phyloP scores from a whole-genome alignment of 2,113 vertebrate species.

The Paedocypris sp. region DNA sequence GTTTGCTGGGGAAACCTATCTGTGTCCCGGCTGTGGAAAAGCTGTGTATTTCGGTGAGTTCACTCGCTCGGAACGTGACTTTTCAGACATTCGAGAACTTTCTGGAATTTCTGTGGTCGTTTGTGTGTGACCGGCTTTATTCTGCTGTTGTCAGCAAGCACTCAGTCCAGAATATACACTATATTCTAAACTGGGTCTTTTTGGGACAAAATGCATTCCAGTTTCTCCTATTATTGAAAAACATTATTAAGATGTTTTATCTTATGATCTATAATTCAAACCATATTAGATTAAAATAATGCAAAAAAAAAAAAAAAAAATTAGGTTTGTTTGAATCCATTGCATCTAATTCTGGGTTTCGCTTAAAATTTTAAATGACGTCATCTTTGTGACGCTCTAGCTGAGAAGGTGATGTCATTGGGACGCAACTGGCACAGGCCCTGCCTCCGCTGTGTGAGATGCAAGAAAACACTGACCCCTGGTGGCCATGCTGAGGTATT shows the following conservation, averaged over 20 bases:
- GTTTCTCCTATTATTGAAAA: too few relatives aligned
- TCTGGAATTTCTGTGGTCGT: constrained; percentile 5
- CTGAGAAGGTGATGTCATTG: constrained; percentile 51
- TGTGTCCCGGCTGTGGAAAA: constrained; percentile 58
- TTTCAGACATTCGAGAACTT: constrained; percentile 9
- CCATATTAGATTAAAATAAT: too few relatives aligned
- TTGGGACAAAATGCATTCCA: not conserved
- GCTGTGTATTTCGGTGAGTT: constrained; percentile 62
- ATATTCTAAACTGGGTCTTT: not conserved
- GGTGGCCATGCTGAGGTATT: constrained; percentile 62
- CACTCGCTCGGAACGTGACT: not conserved
- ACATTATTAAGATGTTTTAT: too few relatives aligned
- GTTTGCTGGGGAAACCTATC: constrained; percentile 57
- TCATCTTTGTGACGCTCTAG: constrained; percentile 15
- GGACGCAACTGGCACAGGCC: constrained; percentile 66
- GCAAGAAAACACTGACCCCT: constrained; percentile 57
- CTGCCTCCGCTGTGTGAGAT: constrained; percentile 61
- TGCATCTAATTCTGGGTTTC: not conserved
- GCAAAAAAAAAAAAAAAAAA: too few relatives aligned
- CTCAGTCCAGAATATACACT: too few relatives aligned
- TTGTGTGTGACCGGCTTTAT: not conserved
- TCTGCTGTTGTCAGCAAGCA: not conserved
- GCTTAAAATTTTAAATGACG: not conserved
- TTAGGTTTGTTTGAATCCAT: not conserved
- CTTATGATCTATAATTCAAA: too few relatives aligned